Base-by-base conservation (phyloP, 2,113 vertebrate genomes). In the Lanius ludovicianus region DNA sequence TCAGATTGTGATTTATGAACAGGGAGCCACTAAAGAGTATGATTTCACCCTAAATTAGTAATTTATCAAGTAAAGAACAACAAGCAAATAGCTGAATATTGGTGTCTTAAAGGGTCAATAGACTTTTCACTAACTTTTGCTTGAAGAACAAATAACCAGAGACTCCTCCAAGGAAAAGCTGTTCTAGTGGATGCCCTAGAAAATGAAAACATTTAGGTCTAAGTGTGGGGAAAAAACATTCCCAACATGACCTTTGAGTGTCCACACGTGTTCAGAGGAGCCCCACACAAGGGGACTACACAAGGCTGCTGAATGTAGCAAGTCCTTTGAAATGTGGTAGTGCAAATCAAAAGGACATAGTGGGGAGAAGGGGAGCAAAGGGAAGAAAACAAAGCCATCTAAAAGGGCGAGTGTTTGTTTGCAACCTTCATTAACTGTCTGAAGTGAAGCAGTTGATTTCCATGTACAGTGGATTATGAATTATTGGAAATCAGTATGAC, bases 31-130 rank as follows among this genome's bases (percentile, higher is more conserved):
- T 94, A 95, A 97, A 96, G 96, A 96, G 80, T 87, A 96, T 95
- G 97, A 96, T 96, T 97, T 97, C 91, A 95, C 97, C 85, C 95
- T 95, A 97, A 96, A 97, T 97, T 95, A 97, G 96, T 96, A 91
- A 97, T 96, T 95, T 96, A 96, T 97, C 94, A 95, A 96, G 94
- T 97, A 96, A 95, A 97, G 95, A 95, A 95, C 93, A 95, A 83
- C 95, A 96, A 96, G 85, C 89, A 97, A 95, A 96, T 87, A 93
- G 90, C 67, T 76, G 62, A 95, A 93, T 95, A 97, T 95, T 90
- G 85, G 87, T 96, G 92, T 95, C 95, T 97, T 92, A 94, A 95
- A 96, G 95, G 91, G 80, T 96, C 96, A 95, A 89, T 90, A 97
- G 84, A 81, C 84, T 89, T 94, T 86, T 89, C 82, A 83, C 77